These are phyloP conservation scores for Lota lota DNA, from an alignment of 2,113 vertebrate genomes.

Conservation along the genomic window DNA sequence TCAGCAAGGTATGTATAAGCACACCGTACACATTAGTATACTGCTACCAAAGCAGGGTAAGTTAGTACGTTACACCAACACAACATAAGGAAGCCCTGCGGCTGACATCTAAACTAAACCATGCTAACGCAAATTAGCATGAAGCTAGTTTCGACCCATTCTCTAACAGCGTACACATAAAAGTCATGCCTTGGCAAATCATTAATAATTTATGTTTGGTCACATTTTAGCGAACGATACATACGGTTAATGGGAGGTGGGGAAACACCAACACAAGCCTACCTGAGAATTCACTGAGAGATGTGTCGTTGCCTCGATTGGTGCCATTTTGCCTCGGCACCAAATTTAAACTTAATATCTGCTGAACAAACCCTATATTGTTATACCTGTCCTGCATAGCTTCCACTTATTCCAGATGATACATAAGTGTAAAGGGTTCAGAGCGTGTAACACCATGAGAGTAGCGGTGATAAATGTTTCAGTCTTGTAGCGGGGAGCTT, in stretches of 20 bases:
- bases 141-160: background rate
- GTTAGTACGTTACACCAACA: no score
- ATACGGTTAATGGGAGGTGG: background rate
- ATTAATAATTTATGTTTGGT: background rate
- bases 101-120: background rate
- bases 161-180: no score
- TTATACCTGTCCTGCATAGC: slow-evolving; percentile 63
- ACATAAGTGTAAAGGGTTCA: background rate
- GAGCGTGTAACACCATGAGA: slow-evolving; percentile 5
- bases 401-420: slow-evolving; percentile 12
- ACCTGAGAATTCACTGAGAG: slow-evolving; percentile 76
- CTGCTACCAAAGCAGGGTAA: no score
- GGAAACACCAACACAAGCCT: slow-evolving; percentile 9
- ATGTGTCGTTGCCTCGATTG: slow-evolving; percentile 64
- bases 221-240: background rate
- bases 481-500: slow-evolving; percentile 6
- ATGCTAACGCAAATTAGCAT: background rate
- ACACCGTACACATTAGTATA: no score
- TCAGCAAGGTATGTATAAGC: no score
- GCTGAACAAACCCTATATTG: slow-evolving; percentile 68
- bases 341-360: slow-evolving; percentile 74
- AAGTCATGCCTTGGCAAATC: no score
- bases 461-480: background rate
- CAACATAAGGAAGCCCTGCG: background rate
- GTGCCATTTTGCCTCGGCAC: slow-evolving; percentile 71